A percentile compares a stretch with the other conserved stretches of the same genome.
These are phyloP conservation scores for Argynnis bischoffii DNA, from an alignment of 2,888 invertebrate species.

Conservation along the genomic window DNA sequence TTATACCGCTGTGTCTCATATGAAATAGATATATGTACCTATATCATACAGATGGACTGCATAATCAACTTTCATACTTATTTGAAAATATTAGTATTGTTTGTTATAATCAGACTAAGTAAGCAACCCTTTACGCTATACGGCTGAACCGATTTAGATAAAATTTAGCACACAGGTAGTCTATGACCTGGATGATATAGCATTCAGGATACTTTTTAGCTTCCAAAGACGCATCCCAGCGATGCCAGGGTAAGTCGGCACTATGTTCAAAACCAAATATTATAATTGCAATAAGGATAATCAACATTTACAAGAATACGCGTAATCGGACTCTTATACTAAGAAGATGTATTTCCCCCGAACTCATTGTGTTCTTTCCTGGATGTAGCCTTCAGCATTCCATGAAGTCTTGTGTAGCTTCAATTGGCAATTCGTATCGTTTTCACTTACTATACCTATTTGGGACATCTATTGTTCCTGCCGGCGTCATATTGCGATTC, in stretches of 20 bases:
- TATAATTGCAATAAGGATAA: not conserved
- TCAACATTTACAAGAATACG: slow-evolving; percentile 3
- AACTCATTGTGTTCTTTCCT: slow-evolving; percentile 42
- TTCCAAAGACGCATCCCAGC: no score
- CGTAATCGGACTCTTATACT: slow-evolving; percentile 9
- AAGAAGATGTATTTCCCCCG: slow-evolving; percentile 24
- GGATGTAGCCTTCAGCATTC: slow-evolving; percentile 45
- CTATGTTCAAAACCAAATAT: not conserved
- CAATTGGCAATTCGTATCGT: slow-evolving; percentile 58
- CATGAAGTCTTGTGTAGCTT: slow-evolving; percentile 52
- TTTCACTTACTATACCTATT: slow-evolving; percentile 56
- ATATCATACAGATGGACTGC: no score
- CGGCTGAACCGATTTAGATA: no score
- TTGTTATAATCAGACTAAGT: no score
- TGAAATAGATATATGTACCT: not conserved
- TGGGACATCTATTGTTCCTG: slow-evolving; percentile 62
- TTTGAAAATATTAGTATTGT: no score
- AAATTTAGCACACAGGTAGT: no score
- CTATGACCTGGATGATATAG: no score
- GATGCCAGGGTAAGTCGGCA: no score
- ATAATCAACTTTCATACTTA: no score
- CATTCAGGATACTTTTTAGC: no score
- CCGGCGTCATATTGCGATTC: slow-evolving; percentile 56
- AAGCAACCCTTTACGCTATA: no score
- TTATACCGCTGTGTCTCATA: slow-evolving; percentile 9